These are phyloP conservation scores for Rhinatrema bivittatum DNA, from an alignment of 2,797 vertebrate genomes.

Conservation along the genomic window DNA sequence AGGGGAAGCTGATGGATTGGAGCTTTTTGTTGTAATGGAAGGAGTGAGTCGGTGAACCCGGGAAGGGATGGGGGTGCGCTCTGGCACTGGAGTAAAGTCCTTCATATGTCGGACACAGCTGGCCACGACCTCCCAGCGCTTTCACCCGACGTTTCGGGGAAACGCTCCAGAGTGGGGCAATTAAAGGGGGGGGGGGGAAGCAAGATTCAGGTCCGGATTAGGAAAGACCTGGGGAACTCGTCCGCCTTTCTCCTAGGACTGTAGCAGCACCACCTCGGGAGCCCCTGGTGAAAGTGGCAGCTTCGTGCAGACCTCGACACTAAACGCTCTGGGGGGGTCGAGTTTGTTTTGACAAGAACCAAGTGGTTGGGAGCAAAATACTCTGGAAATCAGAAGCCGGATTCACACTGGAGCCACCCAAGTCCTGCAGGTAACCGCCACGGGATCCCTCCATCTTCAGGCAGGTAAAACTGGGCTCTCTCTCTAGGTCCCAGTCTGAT, in stretches of 20 bases:
- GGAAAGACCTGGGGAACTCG: constrained; percentile 52
- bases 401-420: constrained; percentile 13
- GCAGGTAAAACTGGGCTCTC: no score
- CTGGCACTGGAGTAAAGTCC: neutral
- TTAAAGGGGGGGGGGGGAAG: constrained; percentile 54
- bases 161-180: constrained; percentile 46
- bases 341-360: constrained; percentile 44
- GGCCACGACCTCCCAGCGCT: no score
- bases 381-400: constrained; percentile 33
- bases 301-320: constrained; percentile 27
- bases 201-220: constrained; percentile 55
- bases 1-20: no score
- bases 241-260: constrained; percentile 56
- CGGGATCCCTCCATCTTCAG: no score
- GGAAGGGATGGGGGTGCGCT: neutral
- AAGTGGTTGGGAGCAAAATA: constrained; percentile 45
- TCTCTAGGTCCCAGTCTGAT: no score
- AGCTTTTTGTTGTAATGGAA: no score
- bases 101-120: no score
- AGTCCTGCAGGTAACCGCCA: constrained; percentile 26
- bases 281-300: constrained; percentile 42
- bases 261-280: constrained; percentile 45
- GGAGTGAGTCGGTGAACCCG: no score
- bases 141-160: constrained; percentile 38
- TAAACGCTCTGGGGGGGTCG: constrained; percentile 23